Base-by-base conservation (phyloP, 2,113 vertebrate species). In the Strix uralensis region DNA sequence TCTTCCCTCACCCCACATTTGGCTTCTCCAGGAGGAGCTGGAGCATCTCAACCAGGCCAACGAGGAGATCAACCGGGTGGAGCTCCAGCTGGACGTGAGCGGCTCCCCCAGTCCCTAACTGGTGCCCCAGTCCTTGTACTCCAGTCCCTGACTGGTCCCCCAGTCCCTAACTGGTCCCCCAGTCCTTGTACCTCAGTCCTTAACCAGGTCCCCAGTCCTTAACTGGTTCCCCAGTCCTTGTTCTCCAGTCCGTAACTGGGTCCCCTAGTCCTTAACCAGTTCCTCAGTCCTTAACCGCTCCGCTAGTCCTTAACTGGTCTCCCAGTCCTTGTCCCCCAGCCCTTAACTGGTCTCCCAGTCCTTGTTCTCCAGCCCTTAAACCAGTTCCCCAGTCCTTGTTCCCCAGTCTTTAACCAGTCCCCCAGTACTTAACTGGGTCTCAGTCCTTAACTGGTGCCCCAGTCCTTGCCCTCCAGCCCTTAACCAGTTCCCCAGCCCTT, bases 21-120 rank as follows among this genome's bases (percentile, higher is more conserved):
- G 75, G 17, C 15, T 11, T 54, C 12, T 20, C 63, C 97, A 99
- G 99, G 99, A 99, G 84, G 99, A 99, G 90, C 97, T 99, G 88
- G 99, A 99, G 66, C 99, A 99, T 26, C 97, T 99, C 81, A 99
- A 99, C 97, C 98, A 99, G 97, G 99, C 99, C 94, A 99, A 99
- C 2, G 98, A 98, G 66, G 98, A 99, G 95, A 99, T 99, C 92
- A 99, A 99, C 96, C 98, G 98, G 46, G 98, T 99, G 97, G 99
- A 99, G 92, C 98, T 99, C 32, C 98, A 99, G 96, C 95, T 99
- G 90, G 99, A 99, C 26, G 99, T 99, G 95, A 99, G 99, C 96
- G 30, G 15, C 34, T 26, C 9, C 21, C 18, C 58, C 10, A 29
- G 34, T 7, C 16, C 19, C 3, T 22, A 25, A 63, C 26, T 51